Conservation (phyloP, 1,140 invertebrate species). For the Lamellibrachia luymesi region DNA sequence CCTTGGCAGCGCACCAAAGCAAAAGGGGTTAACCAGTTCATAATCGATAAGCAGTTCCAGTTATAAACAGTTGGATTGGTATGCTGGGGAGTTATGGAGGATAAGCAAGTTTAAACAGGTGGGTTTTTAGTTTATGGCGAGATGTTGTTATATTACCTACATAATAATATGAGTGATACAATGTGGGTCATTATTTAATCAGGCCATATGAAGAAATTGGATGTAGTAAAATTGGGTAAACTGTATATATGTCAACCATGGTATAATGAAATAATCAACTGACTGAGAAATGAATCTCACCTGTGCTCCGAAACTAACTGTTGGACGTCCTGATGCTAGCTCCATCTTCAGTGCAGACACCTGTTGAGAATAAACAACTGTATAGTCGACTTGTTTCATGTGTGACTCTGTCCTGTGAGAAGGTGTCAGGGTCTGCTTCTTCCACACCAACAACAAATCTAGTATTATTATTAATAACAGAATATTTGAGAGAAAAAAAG, state of each 20-base stretch:
- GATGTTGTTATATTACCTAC: too few species aligned
- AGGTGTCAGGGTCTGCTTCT: background rate
- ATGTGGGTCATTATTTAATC: background rate
- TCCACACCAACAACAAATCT: background rate
- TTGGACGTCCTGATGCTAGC: conserved; percentile 44
- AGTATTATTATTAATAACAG: background rate
- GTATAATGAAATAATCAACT: too few species aligned
- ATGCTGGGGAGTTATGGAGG: too few species aligned
- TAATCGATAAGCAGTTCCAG: too few species aligned
- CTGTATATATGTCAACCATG: background rate
- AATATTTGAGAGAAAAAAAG: background rate
- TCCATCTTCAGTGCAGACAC: conserved; percentile 49
- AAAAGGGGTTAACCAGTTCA: too few species aligned
- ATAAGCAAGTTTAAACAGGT: too few species aligned
- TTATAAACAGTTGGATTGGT: too few species aligned
- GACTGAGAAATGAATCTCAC: conserved; percentile 28
- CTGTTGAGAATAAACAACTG: conserved; percentile 31
- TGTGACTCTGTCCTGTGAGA: background rate
- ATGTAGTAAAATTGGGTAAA: background rate
- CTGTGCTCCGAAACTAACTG: conserved; percentile 53
- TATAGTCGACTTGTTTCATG: background rate
- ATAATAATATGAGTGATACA: background rate
- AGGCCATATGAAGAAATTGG: background rate
- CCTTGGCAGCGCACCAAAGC: too few species aligned
- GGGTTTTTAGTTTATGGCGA: too few species aligned